phyloP scores from a whole-genome alignment of 2,113 vertebrate genomes.

The Calonectris borealis region DNA sequence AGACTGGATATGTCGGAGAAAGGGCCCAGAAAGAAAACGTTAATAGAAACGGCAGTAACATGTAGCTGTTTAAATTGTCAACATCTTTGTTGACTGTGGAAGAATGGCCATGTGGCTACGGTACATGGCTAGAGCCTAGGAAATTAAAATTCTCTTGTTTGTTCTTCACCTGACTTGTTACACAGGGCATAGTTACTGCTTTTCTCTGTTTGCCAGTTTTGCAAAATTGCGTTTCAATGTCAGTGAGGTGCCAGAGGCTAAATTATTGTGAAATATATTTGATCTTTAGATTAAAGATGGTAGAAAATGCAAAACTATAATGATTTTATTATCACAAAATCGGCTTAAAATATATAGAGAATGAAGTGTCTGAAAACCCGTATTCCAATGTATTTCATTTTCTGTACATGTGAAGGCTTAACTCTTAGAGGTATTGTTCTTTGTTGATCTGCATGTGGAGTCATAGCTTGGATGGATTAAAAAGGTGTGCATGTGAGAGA shows the following conservation, averaged over 20 bases:
- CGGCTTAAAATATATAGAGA: background rate
- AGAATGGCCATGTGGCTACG: background rate
- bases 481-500: background rate
- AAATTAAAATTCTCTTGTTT: background rate
- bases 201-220: background rate
- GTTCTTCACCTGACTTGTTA: background rate
- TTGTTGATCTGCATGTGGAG: background rate
- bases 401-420: background rate
- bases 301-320: background rate
- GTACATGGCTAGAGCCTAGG: background rate
- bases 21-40: background rate
- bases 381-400: background rate
- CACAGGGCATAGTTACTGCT: accelerated
- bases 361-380: background rate
- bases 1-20: background rate
- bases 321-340: background rate
- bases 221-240: background rate
- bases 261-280: background rate
- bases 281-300: background rate
- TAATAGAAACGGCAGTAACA: background rate
- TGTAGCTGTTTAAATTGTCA: background rate
- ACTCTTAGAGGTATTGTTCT: background rate
- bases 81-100: background rate
- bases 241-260: background rate
- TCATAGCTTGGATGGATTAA: background rate